Conservation (phyloP, 2,888 invertebrate species). For the Leucania comma region DNA sequence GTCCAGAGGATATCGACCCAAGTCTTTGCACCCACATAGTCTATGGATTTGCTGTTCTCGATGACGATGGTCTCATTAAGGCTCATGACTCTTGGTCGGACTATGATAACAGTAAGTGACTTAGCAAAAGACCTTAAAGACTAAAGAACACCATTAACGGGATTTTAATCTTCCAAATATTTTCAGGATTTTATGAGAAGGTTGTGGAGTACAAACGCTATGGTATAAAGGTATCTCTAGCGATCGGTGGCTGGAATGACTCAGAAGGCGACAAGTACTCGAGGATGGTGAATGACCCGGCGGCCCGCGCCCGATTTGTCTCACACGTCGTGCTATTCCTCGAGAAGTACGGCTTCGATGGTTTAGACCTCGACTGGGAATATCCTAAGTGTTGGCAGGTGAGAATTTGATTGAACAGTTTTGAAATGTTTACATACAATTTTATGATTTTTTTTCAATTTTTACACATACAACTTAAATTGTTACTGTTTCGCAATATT, state of each 20-base stretch:
- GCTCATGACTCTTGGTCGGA: constrained; percentile 98
- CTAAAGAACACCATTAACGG: neutral
- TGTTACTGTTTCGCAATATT: neutral
- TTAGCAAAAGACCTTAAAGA: too few relatives aligned
- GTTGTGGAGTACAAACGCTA: constrained; percentile 94
- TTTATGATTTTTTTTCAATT: too few relatives aligned
- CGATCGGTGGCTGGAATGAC: constrained; percentile 99
- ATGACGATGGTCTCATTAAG: constrained; percentile 94
- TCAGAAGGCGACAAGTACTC: constrained; percentile 97
- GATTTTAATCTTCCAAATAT: constrained; percentile 4
- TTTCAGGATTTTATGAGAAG: constrained; percentile 95
- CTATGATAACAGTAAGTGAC: constrained; percentile 94
- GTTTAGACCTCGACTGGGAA: constrained; percentile 99
- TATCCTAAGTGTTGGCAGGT: constrained; percentile 97
- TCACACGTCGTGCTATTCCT: constrained; percentile 94
- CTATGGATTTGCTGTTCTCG: constrained; percentile 98
- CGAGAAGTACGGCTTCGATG: constrained; percentile 96
- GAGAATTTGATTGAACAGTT: neutral
- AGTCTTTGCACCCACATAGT: constrained; percentile 97
- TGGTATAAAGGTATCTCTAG: constrained; percentile 96
- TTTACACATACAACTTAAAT: too few relatives aligned
- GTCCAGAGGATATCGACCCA: constrained; percentile 96
- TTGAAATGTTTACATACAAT: too few relatives aligned
- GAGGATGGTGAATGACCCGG: constrained; percentile 94
- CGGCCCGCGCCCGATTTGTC: constrained; percentile 94